These are phyloP conservation scores for Yponomeuta malinellus DNA, from an alignment of 2,888 invertebrate genomes.

Conservation along the genomic window DNA sequence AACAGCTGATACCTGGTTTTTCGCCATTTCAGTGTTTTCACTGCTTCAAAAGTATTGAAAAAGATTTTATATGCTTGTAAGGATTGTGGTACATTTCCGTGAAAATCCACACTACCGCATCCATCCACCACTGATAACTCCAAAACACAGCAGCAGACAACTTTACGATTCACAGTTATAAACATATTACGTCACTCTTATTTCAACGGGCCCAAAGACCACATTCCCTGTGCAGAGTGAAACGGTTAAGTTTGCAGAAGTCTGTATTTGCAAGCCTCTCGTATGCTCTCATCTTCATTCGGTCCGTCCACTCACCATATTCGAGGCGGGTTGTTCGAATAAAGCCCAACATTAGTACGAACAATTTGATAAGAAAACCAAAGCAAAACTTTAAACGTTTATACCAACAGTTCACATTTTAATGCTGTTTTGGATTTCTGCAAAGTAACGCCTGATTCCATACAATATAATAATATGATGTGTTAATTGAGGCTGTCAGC, in stretches of 20 bases:
- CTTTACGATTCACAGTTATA: neutral
- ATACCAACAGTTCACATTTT: too few relatives aligned
- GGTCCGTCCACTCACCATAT: neutral
- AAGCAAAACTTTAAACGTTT: too few relatives aligned
- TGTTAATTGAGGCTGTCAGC: too few relatives aligned
- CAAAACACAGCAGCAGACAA: neutral
- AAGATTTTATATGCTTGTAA: too few relatives aligned
- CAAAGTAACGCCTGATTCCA: too few relatives aligned
- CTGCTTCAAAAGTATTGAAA: too few relatives aligned
- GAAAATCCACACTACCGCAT: neutral
- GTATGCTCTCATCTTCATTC: conserved; percentile 10
- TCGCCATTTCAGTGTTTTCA: too few relatives aligned
- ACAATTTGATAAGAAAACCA: neutral
- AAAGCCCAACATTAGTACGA: neutral
- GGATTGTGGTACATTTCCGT: neutral
- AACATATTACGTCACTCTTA: neutral
- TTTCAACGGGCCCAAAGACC: neutral
- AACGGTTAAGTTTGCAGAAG: neutral
- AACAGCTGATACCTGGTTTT: too few relatives aligned
- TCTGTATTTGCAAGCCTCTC: neutral
- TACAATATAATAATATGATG: too few relatives aligned
- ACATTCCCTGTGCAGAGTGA: neutral
- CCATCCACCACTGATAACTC: neutral
- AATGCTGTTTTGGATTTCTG: too few relatives aligned
- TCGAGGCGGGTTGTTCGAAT: neutral